Base-by-base conservation (phyloP, 2,797 vertebrate genomes). In the Smutsia gigantea region DNA sequence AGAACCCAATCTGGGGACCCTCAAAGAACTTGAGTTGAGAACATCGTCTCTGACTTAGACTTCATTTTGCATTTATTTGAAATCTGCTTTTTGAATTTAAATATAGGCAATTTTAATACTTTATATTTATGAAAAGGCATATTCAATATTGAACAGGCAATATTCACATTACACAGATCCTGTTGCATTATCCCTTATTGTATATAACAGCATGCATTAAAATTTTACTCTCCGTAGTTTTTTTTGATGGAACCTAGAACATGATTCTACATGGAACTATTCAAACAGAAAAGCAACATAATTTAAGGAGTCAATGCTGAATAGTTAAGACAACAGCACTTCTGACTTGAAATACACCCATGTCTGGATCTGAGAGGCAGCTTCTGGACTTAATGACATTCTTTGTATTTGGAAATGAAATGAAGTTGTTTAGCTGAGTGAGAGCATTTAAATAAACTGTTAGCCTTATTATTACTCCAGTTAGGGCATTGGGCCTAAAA, bases 121-220 rank as follows among this genome's bases (percentile, higher is more conserved):
- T 93, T 94, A 85, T 31, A 92, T 95, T 93, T 63, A 59, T 51
- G 68, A 89, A 95, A 95, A 95, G 37, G 87, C 88, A 34, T 68
- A 59, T 69, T 87, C 29, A 29, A 1, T 19, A 74, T 42, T 7
- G 4, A 83, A 66, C 2, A 89, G 75, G n/a, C 57, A 39, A 39
- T 51, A 39, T 46, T 94, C 42, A 37, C 14, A 31, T 83, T 34
- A 61, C 49, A 77, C 34, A 89, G 64, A 53, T 57, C 7, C 49
- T 96, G 27, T 78, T 64, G 46, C 39, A 79, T 82, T 92, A 59
- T 88, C 42, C 9, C 87, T 78, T 84, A n/a, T 27, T 59, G 29
- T 34, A 31, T 72, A 46, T 61, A 75, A 64, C 0, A 84, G 21
- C 31, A 55, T 77, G 27, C 15, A 37, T 68, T 61, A 72, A 84